Evolutionary conservation across 2,888 invertebrate species (phyloP).

Genomic region (Drosophila anceps): DNA sequence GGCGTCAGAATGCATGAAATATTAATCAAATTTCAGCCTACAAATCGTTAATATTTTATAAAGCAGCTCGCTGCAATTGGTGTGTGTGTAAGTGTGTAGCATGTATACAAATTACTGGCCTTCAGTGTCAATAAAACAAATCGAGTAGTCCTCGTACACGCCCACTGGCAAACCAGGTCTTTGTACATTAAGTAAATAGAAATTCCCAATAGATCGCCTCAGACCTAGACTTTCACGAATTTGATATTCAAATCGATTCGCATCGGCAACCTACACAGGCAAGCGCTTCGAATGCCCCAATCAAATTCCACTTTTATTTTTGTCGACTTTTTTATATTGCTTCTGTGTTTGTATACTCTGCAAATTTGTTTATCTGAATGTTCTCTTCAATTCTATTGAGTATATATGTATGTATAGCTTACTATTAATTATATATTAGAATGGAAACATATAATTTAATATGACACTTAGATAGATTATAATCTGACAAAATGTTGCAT

Average conservation of each 20-base stretch:
- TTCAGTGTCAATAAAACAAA: constrained; percentile 41
- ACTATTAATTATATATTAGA: no score
- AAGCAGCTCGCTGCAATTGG: constrained; percentile 30
- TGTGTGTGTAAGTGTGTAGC: background rate
- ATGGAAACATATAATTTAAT: no score
- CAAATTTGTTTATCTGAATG: no score
- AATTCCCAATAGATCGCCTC: background rate
- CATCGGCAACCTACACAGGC: background rate
- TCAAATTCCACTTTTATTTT: background rate
- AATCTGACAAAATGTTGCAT: background rate
- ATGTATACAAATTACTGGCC: constrained; percentile 52
- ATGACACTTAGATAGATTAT: background rate
- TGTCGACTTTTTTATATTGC: background rate
- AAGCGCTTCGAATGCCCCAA: background rate
- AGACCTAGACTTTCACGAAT: constrained; percentile 1
- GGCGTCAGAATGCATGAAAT: constrained; percentile 50
- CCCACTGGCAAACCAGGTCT: constrained; percentile 10
- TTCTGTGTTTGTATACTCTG: background rate
- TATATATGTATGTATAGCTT: background rate
- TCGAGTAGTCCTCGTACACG: constrained; percentile 2
- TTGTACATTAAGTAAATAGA: background rate
- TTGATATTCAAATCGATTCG: constrained; percentile 51
- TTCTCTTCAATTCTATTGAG: background rate
- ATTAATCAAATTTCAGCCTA: constrained; percentile 47
- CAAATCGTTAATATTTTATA: constrained; percentile 48